A percentile compares a stretch with the other conserved stretches of the same genome.
These are phyloP conservation scores for Ophioninae sp. DNA, from an alignment of 2,888 invertebrate genomes.

Conservation along the genomic window DNA sequence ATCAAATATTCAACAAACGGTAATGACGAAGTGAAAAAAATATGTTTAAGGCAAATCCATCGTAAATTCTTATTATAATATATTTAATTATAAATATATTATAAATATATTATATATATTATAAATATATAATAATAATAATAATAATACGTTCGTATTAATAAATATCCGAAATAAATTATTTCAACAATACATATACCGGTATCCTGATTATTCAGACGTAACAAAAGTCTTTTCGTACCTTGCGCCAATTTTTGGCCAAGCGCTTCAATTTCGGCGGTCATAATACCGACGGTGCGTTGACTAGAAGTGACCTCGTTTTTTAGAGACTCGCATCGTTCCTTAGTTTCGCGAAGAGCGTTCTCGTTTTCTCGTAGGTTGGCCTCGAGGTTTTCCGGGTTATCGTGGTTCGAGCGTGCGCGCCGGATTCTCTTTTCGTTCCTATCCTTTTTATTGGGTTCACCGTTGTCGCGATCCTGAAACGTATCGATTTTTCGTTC, in stretches of 20 bases:
- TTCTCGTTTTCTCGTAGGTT: slow-evolving; percentile 80
- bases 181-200: not conserved
- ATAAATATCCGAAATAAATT: too few relatives aligned
- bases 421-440: slow-evolving; percentile 86
- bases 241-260: slow-evolving; percentile 86
- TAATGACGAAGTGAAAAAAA: too few relatives aligned
- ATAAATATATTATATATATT: too few relatives aligned
- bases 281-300: slow-evolving; percentile 85
- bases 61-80: too few relatives aligned
- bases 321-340: slow-evolving; percentile 85
- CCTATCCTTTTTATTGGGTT: slow-evolving; percentile 84
- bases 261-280: slow-evolving; percentile 86
- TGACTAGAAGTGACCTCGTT: slow-evolving; percentile 86
- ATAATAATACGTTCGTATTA: too few relatives aligned
- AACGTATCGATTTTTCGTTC: slow-evolving; percentile 87
- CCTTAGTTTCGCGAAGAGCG: slow-evolving; percentile 85
- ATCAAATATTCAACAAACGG: too few relatives aligned
- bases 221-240: slow-evolving; percentile 45
- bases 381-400: slow-evolving; percentile 86
- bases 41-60: too few relatives aligned
- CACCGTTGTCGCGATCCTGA: not conserved
- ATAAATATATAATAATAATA: too few relatives aligned
- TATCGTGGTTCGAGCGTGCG: slow-evolving; percentile 83
- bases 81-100: too few relatives aligned
- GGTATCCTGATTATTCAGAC: not conserved